Base-by-base conservation (phyloP, 1,140 invertebrate species). In the Hylaeus volcanicus region DNA sequence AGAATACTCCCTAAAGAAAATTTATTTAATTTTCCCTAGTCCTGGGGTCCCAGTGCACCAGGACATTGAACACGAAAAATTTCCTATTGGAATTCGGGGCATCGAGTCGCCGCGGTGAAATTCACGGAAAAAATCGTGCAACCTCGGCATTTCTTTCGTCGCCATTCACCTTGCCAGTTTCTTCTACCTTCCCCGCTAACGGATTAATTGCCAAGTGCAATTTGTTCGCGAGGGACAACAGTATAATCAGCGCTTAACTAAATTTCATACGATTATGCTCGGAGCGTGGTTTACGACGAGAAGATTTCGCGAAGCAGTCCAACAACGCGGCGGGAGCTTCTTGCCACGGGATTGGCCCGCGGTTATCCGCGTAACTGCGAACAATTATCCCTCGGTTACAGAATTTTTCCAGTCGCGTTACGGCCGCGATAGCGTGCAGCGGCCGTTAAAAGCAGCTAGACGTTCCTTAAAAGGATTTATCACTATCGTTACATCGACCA, bases 361-460 rank as follows among this genome's bases (percentile, higher is more conserved):
- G 65, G 82, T 85, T 85, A 81, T 81, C 79, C 82, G 82, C 68
- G 72, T 86, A 85, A 82, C 79, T 74, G 83, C 83, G 72, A 86
- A 85, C 84, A 82, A 86, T 86, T 86, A 86, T 69, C 79, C 63
- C 68, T 61, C 73, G 66, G 83, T 76, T 73, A 81, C 74, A 70
- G 79, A 86, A 26, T 26, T 73, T 85, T 81, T 85, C 81, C 83
- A 48, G 58, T 77, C 56, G 58, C 83, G 79, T 85, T 86, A 85
- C 80, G 56, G 68, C 78, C 74, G 60, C 77, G 82, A 85, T 78
- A 85, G 84, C 71, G 71, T 68, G 63, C 63, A 37, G 63, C 63
- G 55, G 68, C 74, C 74, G 74, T 86, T 86, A 86, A 86, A 86
- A 71, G 56, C 71, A 75, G 81, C 69, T 82, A 86, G 74, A 82